Percentiles rank a stretch among this genome's conserved stretches.
Evolutionary conservation across 2,113 vertebrate species (phyloP).

Genomic region (Zosterops borbonicus): DNA sequence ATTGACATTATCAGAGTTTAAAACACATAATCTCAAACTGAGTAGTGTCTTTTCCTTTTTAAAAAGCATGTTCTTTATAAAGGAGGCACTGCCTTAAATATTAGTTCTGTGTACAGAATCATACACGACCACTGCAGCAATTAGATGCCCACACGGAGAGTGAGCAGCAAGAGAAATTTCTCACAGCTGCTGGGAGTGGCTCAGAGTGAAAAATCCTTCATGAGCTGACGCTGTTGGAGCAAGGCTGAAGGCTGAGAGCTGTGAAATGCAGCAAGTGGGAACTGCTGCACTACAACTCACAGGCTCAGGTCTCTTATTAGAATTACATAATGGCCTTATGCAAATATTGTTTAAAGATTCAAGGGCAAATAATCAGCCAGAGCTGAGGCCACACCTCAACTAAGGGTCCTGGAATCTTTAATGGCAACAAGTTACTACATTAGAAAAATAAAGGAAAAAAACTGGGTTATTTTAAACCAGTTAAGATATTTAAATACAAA

Average conservation of each 20-base stretch:
- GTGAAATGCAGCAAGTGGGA: slow-evolving; percentile 5
- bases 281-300: background rate
- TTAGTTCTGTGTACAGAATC: background rate
- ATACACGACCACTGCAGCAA: background rate
- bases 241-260: background rate
- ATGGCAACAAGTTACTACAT: background rate
- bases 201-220: background rate
- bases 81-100: background rate
- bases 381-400: background rate
- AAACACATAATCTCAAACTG: background rate
- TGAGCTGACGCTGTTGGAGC: background rate
- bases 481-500: background rate
- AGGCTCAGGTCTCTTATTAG: background rate
- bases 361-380: background rate
- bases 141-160: background rate
- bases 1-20: background rate
- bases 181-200: background rate
- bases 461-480: background rate
- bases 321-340: background rate
- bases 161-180: background rate
- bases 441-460: background rate
- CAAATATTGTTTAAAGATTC: background rate
- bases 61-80: background rate
- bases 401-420: background rate
- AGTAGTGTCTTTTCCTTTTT: background rate